Base-by-base conservation (phyloP, 2,797 vertebrate species). In the Cuniculus paca region DNA sequence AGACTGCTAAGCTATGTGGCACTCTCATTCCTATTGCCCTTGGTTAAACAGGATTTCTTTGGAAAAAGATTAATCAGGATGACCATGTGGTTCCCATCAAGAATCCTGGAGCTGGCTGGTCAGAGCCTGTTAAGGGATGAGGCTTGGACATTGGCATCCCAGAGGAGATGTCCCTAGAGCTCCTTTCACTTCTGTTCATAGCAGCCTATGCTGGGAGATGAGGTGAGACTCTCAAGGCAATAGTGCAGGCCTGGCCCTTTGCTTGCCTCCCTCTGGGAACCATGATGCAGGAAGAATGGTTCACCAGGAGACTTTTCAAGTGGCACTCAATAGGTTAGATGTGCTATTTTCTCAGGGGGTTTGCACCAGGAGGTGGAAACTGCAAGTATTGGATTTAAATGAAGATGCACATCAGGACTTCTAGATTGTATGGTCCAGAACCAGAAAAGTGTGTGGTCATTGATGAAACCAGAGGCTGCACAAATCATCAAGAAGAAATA, bases 211-310 rank as follows among this genome's bases (percentile, higher is more conserved):
- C 63, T 0, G 42, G 89, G 72, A 80, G 11, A 61, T 61, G n/a
- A 34, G n/a, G 1, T 0, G 5, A 87, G 48, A 52, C 20, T 26
- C 34, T 97, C 70, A 94, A 87, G 77, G 77, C 50, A 0, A 90
- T 94, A 88, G 96, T 97, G 36, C 91, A 58, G 75, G 75, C 91
- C 54, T 97, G 91, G 84, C 91, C 88, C 48, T 96, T 95, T 0
- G 5, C 75, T 54, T 96, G 54, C 88, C 91, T 96, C 34, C 95
- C 75, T 0, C 42, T 97, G 75, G 96, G 96, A 42, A 6, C 81
- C 6, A 31, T 95, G 39, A 92, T 94, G 91, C 92, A 79, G 88
- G 91, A 82, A 2, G 28, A 45, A 19, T 61, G 74, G 68, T n/a
- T 16, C 42, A 72, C 5, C 16, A 24, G 16, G 81, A 90, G 20